These are phyloP conservation scores for Lepidostoma basale DNA, from an alignment of 1,140 invertebrate species.

Conservation along the genomic window DNA sequence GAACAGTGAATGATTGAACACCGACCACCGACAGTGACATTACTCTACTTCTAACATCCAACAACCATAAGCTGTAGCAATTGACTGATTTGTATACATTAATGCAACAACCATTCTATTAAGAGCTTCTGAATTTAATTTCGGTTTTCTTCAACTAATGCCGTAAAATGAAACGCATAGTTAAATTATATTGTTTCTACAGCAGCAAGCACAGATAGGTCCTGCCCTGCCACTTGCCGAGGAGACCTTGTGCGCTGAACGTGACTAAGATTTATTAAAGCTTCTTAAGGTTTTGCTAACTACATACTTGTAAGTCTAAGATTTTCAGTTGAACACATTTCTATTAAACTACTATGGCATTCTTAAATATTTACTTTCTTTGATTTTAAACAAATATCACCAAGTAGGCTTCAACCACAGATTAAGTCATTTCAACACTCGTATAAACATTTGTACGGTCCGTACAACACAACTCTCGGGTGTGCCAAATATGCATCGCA, in stretches of 20 bases:
- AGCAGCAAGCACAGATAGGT: too few species aligned
- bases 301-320: conserved; percentile 38
- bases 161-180: too few species aligned
- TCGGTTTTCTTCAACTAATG: too few species aligned
- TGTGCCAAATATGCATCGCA: too few species aligned
- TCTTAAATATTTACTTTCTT: conserved; percentile 17
- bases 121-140: too few species aligned
- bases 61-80: conserved; percentile 27
- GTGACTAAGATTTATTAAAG: conserved; percentile 39
- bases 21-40: conserved; percentile 15
- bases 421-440: background rate
- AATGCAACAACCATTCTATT: conserved; percentile 4
- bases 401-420: background rate
- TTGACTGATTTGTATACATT: conserved; percentile 22
- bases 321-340: conserved; percentile 45
- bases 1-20: too few species aligned
- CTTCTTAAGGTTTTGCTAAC: conserved; percentile 32
- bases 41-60: conserved; percentile 11
- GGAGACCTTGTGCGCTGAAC: too few species aligned
- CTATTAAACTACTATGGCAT: conserved; percentile 38
- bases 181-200: too few species aligned
- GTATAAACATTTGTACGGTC: too few species aligned
- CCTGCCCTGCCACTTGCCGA: too few species aligned
- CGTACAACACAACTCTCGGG: too few species aligned
- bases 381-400: background rate